phyloP scores from a whole-genome alignment of 1,140 invertebrate species.

The Saccostrea glomerata region DNA sequence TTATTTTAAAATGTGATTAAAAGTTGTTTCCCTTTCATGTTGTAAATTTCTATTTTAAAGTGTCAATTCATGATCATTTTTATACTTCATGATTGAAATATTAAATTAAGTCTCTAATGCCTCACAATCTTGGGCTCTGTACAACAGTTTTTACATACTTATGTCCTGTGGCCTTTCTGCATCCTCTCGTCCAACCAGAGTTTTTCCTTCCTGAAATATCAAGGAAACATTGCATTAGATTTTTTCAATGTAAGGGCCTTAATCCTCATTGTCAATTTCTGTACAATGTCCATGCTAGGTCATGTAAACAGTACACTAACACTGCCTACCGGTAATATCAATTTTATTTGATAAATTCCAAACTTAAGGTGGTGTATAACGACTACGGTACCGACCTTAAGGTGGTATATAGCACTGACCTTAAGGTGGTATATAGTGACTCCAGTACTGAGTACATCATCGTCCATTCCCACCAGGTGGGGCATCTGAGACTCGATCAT shows the following conservation, averaged over 20 bases:
- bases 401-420: slow-evolving; percentile 75
- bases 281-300: too few species aligned
- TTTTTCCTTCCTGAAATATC: slow-evolving; percentile 79
- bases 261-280: too few species aligned
- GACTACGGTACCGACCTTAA: slow-evolving; percentile 88
- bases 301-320: too few species aligned
- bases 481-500: slow-evolving; percentile 94
- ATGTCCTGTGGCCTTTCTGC: slow-evolving; percentile 78
- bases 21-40: too few species aligned
- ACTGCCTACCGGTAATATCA: too few species aligned
- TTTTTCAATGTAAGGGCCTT: background rate
- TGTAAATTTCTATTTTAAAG: too few species aligned
- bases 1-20: too few species aligned
- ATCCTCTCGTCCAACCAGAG: slow-evolving; percentile 85
- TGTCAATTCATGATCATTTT: too few species aligned
- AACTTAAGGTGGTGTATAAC: slow-evolving; percentile 93
- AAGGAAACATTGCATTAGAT: background rate
- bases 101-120: too few species aligned
- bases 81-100: too few species aligned
- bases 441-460: slow-evolving; percentile 89
- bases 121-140: background rate
- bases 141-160: slow-evolving; percentile 60
- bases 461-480: slow-evolving; percentile 91
- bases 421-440: slow-evolving; percentile 94
- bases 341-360: slow-evolving; percentile 16